These are phyloP conservation scores for Octodonta nipae DNA, from an alignment of 2,888 invertebrate species.

Conservation along the genomic window DNA sequence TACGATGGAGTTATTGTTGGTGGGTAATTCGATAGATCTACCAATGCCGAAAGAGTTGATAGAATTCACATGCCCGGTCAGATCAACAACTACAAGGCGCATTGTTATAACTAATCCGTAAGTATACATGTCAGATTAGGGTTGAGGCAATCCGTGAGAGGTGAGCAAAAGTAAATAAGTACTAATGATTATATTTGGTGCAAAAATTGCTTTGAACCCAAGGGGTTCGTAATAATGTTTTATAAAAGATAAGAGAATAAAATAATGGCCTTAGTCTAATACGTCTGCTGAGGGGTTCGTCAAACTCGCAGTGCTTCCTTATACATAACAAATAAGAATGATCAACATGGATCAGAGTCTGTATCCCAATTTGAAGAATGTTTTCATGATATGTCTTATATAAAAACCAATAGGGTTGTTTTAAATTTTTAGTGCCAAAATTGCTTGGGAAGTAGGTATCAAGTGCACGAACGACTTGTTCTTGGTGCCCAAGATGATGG, in stretches of 20 bases:
- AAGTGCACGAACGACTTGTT: constrained; percentile 11
- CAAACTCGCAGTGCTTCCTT: no score
- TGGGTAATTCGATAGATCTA: neutral
- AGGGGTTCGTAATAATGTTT: no score
- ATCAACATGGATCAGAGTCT: neutral
- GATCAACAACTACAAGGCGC: neutral
- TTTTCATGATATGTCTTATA: no score
- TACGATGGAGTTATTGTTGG: neutral
- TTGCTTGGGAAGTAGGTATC: constrained; percentile 11
- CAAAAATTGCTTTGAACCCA: no score
- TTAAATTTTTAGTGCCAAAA: constrained; percentile 12
- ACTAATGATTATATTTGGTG: no score
- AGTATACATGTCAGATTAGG: neutral
- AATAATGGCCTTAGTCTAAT: no score
- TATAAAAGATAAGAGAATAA: no score
- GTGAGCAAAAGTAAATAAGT: no score
- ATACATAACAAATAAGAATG: no score
- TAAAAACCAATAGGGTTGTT: no score
- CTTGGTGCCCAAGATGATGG: constrained; percentile 10
- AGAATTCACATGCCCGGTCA: neutral
- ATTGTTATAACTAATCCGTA: neutral
- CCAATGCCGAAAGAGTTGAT: neutral
- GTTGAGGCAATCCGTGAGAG: neutral
- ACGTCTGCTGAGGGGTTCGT: no score
- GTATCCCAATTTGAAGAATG: neutral